A percentile compares a stretch with the other conserved stretches of the same genome.
Conservation (phyloP, 2,888 invertebrate species). For the Alsophila aescularia region DNA sequence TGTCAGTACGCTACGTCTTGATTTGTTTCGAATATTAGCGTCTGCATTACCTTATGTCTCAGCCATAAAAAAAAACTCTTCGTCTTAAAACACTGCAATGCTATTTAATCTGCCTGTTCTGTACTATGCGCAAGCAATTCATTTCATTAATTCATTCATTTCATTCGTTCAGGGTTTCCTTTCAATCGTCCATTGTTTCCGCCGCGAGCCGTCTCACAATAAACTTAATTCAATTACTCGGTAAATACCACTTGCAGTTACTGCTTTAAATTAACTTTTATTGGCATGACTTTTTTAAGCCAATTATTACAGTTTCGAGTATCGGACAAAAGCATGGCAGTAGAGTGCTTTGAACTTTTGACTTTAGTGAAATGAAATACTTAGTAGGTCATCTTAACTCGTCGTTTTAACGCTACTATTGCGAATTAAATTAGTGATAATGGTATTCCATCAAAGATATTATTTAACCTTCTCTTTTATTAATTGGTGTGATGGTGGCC, state of each 20-base stretch:
- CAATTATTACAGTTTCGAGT: slow-evolving; percentile 1
- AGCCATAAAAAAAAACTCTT: too few relatives aligned
- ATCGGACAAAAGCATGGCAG: background rate
- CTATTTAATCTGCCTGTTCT: background rate
- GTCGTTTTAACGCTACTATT: too few relatives aligned
- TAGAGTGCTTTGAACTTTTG: too few relatives aligned
- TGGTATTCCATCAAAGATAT: too few relatives aligned
- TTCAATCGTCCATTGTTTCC: slow-evolving; percentile 15
- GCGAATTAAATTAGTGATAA: too few relatives aligned
- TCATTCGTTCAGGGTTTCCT: slow-evolving; percentile 13
- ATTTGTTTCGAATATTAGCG: too few relatives aligned
- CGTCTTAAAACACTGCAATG: too few relatives aligned
- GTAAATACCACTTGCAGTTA: slow-evolving; percentile 14
- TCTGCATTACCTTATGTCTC: too few relatives aligned
- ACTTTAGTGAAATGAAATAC: background rate
- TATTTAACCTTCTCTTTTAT: too few relatives aligned
- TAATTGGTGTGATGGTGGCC: too few relatives aligned
- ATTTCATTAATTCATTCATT: background rate
- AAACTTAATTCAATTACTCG: slow-evolving; percentile 15
- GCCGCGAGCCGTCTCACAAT: slow-evolving; percentile 7
- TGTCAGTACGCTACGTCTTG: too few relatives aligned
- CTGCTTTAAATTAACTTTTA: slow-evolving; percentile 17
- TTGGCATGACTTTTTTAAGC: background rate
- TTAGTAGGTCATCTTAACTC: too few relatives aligned
- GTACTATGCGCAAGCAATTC: background rate